Evolutionary conservation across 2,113 vertebrate genomes (phyloP).

Genomic region (Petroica traversi): DNA sequence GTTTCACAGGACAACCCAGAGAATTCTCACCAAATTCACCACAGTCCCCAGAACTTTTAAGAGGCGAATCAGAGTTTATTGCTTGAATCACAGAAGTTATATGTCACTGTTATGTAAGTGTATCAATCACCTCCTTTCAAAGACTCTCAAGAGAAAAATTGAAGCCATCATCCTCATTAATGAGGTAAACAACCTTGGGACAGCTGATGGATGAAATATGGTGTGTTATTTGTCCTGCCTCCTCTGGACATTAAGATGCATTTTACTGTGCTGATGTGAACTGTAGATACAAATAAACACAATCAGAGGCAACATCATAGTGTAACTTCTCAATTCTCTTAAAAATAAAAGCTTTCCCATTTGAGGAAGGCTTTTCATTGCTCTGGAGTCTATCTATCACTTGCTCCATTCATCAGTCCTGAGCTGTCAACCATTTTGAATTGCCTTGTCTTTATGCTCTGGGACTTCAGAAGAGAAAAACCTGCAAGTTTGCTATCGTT

Average conservation of each 20-base stretch:
- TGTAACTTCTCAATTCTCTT: neutral
- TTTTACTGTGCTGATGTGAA: neutral
- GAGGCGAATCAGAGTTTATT: conserved; percentile 1
- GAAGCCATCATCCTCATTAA: conserved; percentile 31
- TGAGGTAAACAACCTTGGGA: neutral
- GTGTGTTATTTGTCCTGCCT: neutral
- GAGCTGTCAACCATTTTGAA: neutral
- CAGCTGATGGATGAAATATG: neutral
- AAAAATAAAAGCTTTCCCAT: neutral
- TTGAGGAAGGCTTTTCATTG: neutral
- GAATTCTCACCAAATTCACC: neutral
- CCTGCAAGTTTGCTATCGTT: neutral
- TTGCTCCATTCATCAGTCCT: neutral
- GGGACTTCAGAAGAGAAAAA: neutral
- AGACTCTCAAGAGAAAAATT: conserved; percentile 43
- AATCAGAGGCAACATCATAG: neutral
- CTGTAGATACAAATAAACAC: neutral
- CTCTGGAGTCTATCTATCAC: neutral
- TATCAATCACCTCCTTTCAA: neutral
- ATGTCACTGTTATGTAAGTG: neutral
- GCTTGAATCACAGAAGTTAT: neutral
- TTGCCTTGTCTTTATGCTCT: neutral
- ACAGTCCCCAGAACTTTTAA: neutral
- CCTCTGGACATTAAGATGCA: neutral
- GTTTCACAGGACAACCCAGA: neutral